phyloP scores from a whole-genome alignment of 1,140 invertebrate species.

The Procambarus virginalis region DNA sequence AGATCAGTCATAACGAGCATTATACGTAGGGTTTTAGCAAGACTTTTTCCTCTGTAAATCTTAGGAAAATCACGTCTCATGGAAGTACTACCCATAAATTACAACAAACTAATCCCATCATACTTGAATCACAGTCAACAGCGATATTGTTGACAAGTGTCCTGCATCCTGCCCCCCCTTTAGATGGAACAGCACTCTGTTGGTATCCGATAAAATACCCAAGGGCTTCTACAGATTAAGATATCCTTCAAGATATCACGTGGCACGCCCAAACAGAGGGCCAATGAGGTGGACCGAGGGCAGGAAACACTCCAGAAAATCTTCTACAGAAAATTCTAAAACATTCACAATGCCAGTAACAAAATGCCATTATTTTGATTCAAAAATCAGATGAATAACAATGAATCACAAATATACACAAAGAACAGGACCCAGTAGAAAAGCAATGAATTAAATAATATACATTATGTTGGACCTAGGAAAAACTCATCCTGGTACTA shows the following conservation, averaged over 20 bases:
- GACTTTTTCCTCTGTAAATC: background rate
- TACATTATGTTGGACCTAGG: too few relatives aligned
- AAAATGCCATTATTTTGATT: conserved; percentile 34
- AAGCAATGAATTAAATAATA: background rate
- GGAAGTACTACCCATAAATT: conserved; percentile 21
- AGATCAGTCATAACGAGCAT: conserved; percentile 48
- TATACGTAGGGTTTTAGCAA: conserved; percentile 20
- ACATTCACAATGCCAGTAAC: conserved; percentile 23
- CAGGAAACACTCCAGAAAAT: conserved; percentile 41
- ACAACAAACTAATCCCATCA: conserved; percentile 12
- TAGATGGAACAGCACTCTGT: background rate
- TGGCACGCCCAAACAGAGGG: background rate
- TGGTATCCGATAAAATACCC: background rate
- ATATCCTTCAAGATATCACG: background rate
- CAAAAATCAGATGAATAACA: conserved; percentile 8
- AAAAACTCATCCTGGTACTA: background rate
- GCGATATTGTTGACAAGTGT: conserved; percentile 21
- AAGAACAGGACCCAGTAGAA: background rate
- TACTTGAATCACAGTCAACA: conserved; percentile 2
- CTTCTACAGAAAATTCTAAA: conserved; percentile 17
- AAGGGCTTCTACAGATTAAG: too few relatives aligned
- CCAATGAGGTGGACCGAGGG: background rate
- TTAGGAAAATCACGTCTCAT: background rate
- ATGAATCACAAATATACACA: background rate
- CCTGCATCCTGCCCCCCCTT: conserved; percentile 16